These are phyloP conservation scores for Sarcophaga carnaria DNA, from an alignment of 2,888 invertebrate genomes.

Conservation along the genomic window DNA sequence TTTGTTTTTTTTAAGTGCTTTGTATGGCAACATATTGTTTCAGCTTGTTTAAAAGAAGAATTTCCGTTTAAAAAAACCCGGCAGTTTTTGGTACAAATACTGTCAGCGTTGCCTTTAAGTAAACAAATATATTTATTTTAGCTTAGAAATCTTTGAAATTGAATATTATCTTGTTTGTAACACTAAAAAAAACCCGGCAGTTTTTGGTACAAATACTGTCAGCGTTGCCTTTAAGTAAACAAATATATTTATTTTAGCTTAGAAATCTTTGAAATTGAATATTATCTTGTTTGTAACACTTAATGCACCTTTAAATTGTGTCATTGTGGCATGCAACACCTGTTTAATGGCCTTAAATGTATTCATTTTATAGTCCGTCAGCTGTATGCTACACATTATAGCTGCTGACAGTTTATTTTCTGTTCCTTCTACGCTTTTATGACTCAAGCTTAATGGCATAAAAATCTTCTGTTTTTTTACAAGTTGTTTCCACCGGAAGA, in stretches of 20 bases:
- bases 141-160: not conserved
- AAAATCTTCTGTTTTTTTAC: slow-evolving; percentile 38
- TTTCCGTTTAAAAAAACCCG: too few relatives aligned
- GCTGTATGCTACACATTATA: slow-evolving; percentile 41
- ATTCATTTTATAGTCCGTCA: slow-evolving; percentile 26
- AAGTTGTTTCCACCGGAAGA: slow-evolving; percentile 40
- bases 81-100: too few relatives aligned
- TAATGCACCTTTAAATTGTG: not conserved
- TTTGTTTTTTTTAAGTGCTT: too few relatives aligned
- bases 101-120: too few relatives aligned
- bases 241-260: not conserved
- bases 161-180: not conserved
- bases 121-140: not conserved
- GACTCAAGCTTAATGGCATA: slow-evolving; percentile 38
- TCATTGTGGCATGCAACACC: not conserved
- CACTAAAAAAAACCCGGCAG: not conserved
- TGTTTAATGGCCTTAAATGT: not conserved
- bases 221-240: too few relatives aligned
- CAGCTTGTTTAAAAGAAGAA: too few relatives aligned
- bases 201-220: too few relatives aligned
- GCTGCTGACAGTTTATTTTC: not conserved
- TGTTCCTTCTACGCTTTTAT: slow-evolving; percentile 9
- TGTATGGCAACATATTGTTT: too few relatives aligned
- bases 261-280: not conserved
- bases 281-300: not conserved